Evolutionary conservation across 2,888 invertebrate genomes (phyloP).

Genomic region (Hypolimnas misippus): DNA sequence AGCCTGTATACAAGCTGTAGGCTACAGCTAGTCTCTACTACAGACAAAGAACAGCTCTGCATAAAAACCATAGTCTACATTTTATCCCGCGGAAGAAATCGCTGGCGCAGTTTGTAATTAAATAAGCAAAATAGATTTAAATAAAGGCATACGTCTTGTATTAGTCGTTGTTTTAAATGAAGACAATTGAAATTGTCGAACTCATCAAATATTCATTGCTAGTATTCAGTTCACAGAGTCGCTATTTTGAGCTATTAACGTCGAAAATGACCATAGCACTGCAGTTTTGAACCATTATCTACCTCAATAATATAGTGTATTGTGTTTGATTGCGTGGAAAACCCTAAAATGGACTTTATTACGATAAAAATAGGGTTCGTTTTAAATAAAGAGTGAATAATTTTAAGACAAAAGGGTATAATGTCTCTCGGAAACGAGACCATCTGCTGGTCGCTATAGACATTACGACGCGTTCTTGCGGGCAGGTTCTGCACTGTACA

Average conservation of each 20-base stretch:
- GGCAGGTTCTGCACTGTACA: slow-evolving; percentile 49
- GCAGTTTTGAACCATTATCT: slow-evolving; percentile 71
- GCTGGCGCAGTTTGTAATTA: background rate
- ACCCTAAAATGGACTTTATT: slow-evolving; percentile 14
- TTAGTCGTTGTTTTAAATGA: background rate
- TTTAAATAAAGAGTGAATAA: slow-evolving; percentile 38
- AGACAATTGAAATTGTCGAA: slow-evolving; percentile 8
- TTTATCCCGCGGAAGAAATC: no score
- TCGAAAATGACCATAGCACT: slow-evolving; percentile 45
- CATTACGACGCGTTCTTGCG: slow-evolving; percentile 69
- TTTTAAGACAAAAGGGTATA: slow-evolving; percentile 69
- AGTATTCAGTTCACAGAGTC: slow-evolving; percentile 25
- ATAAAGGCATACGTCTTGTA: background rate
- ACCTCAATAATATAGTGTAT: slow-evolving; percentile 55
- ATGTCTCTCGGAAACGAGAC: slow-evolving; percentile 67
- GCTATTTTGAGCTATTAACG: slow-evolving; percentile 40
- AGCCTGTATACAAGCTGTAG: no score
- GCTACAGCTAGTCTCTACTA: no score
- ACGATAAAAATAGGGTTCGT: slow-evolving; percentile 21
- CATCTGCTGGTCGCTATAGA: slow-evolving; percentile 75
- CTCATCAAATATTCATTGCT: slow-evolving; percentile 27
- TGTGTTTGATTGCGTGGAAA: slow-evolving; percentile 5
- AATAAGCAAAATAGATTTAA: background rate
- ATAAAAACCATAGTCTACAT: no score
- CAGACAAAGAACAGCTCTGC: no score